A percentile compares a stretch with the other conserved stretches of the same genome.
phyloP scores from a whole-genome alignment of 2,113 vertebrate species.

The Cercocebus atys region DNA sequence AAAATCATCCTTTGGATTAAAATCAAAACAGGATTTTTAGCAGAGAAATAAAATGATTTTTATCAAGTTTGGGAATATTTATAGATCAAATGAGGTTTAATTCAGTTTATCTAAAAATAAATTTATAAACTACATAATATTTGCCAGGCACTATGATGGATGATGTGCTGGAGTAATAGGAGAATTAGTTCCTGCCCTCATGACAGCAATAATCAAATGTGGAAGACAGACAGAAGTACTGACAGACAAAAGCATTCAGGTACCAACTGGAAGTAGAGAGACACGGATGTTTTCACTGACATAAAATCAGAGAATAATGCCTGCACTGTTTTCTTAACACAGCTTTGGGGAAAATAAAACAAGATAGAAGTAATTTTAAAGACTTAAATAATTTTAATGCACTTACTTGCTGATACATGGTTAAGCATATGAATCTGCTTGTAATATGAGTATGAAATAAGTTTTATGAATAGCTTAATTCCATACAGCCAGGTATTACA shows the following conservation, averaged over 20 bases:
- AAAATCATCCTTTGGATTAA: background rate
- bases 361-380: background rate
- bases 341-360: background rate
- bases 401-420: background rate
- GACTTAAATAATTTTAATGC: slow-evolving; percentile 5
- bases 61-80: background rate
- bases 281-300: background rate
- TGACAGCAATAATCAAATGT: background rate
- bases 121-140: background rate
- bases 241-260: background rate
- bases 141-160: background rate
- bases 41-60: background rate
- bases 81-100: background rate
- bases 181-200: background rate
- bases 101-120: background rate
- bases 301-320: background rate
- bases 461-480: background rate
- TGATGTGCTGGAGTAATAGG: background rate
- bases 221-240: background rate
- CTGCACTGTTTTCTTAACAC: background rate
- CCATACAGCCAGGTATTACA: background rate
- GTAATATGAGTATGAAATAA: background rate
- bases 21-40: background rate
- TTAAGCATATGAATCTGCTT: slow-evolving; percentile 21
- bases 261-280: background rate